Conservation (phyloP, 2,888 invertebrate genomes). For the Yponomeuta evonymella region DNA sequence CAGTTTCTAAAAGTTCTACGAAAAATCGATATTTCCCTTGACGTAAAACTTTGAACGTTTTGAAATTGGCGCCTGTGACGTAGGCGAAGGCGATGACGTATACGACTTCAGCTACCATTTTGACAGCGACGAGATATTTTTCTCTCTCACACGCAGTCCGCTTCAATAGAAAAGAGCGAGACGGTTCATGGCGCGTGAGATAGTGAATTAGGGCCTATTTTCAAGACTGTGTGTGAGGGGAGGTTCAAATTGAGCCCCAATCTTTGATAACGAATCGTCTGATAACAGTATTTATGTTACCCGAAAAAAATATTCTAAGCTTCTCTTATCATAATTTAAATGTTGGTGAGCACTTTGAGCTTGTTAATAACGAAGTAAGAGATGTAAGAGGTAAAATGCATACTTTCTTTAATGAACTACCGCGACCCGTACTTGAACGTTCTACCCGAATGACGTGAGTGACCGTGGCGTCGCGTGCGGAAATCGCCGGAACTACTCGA, state of each 20-base stretch:
- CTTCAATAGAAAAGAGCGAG: slow-evolving; percentile 49
- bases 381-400: slow-evolving; percentile 18
- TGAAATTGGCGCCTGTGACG: slow-evolving; percentile 74
- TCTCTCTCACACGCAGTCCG: slow-evolving; percentile 41
- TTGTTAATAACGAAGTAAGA: slow-evolving; percentile 18
- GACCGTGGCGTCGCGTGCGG: slow-evolving; percentile 52
- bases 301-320: slow-evolving; percentile 19
- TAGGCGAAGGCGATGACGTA: slow-evolving; percentile 46
- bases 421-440: slow-evolving; percentile 46
- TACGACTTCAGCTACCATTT: slow-evolving; percentile 51
- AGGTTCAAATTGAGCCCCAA: slow-evolving; percentile 48
- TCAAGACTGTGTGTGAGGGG: slow-evolving; percentile 36
- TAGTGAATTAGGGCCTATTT: slow-evolving; percentile 68
- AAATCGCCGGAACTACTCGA: slow-evolving; percentile 41
- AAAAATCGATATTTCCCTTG: slow-evolving; percentile 60
- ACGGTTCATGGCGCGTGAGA: slow-evolving; percentile 46
- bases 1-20: slow-evolving; percentile 4
- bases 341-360: neutral
- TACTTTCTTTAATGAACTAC: slow-evolving; percentile 62
- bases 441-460: slow-evolving; percentile 67
- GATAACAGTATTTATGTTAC: slow-evolving; percentile 21
- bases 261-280: slow-evolving; percentile 41
- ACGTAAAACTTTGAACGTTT: slow-evolving; percentile 54
- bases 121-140: slow-evolving; percentile 30
- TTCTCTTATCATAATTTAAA: slow-evolving; percentile 19